phyloP scores from a whole-genome alignment of 1,140 invertebrate species.

The Lepidurus arcticus region DNA sequence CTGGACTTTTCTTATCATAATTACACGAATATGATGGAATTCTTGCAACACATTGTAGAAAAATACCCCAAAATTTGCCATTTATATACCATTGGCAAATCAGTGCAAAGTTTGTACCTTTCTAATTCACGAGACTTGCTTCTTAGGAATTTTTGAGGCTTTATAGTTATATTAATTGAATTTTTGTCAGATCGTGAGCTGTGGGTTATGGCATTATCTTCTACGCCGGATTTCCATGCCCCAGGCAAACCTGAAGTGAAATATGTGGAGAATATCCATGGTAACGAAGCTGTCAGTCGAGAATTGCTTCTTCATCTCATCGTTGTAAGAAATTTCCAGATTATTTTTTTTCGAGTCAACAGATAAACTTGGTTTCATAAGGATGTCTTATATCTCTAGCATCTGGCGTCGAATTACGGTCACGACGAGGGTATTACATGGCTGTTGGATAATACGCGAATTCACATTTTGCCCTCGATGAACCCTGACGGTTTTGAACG shows the following conservation, averaged over 20 bases:
- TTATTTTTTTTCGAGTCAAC: not conserved
- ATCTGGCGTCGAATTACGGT: constrained; percentile 45
- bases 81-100: constrained; percentile 49
- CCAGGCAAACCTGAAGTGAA: constrained; percentile 52
- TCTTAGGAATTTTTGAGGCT: not conserved
- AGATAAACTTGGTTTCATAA: not conserved
- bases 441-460: constrained; percentile 46
- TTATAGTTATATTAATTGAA: not conserved
- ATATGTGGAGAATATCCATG: constrained; percentile 60
- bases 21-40: constrained; percentile 46
- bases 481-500: constrained; percentile 48
- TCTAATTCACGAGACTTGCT: not conserved
- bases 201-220: constrained; percentile 90
- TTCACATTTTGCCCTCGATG: constrained; percentile 50
- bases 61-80: constrained; percentile 46
- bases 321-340: constrained; percentile 41
- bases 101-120: constrained; percentile 44
- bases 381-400: constrained; percentile 22
- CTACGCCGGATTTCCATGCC: constrained; percentile 81
- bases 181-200: constrained; percentile 66
- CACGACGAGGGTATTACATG: constrained; percentile 38
- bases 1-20: constrained; percentile 49
- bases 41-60: constrained; percentile 44
- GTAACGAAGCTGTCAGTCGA: constrained; percentile 57
- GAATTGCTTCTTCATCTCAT: constrained; percentile 52